Percentiles rank a stretch among this genome's conserved stretches.
Conservation (phyloP, 2,797 vertebrate species). For the Melanogrammus aeglefinus region DNA sequence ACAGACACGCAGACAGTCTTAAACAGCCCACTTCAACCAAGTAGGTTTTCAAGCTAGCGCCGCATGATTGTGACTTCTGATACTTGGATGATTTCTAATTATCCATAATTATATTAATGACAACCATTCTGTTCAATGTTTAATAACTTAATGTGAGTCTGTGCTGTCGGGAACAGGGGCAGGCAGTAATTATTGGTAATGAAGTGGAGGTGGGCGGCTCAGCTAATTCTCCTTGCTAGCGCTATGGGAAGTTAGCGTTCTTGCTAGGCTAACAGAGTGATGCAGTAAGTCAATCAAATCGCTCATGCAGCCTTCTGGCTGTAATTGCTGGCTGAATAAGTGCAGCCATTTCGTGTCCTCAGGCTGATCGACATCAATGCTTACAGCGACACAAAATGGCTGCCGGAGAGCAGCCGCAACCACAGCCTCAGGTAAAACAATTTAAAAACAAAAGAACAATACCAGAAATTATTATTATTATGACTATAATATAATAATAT, state of each 20-base stretch:
- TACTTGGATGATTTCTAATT: neutral
- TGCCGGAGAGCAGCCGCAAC: neutral
- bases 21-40: neutral
- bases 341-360: neutral
- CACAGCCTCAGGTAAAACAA: neutral
- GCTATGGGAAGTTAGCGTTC: neutral
- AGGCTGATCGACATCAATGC: slow-evolving; percentile 1
- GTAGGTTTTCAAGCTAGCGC: neutral
- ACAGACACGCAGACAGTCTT: slow-evolving; percentile 8
- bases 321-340: neutral
- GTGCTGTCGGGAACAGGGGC: neutral
- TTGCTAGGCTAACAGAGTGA: no score
- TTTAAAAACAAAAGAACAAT: neutral
- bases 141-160: slow-evolving; percentile 3
- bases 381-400: neutral
- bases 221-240: neutral
- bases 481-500: neutral
- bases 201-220: neutral
- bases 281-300: no score
- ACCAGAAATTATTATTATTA: neutral
- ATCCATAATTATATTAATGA: slow-evolving; percentile 5
- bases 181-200: slow-evolving; percentile 7
- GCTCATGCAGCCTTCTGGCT: neutral
- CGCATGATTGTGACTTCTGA: neutral
- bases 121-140: slow-evolving; percentile 5